Conservation (phyloP, 2,888 invertebrate species). For the Strigamia maritima region DNA sequence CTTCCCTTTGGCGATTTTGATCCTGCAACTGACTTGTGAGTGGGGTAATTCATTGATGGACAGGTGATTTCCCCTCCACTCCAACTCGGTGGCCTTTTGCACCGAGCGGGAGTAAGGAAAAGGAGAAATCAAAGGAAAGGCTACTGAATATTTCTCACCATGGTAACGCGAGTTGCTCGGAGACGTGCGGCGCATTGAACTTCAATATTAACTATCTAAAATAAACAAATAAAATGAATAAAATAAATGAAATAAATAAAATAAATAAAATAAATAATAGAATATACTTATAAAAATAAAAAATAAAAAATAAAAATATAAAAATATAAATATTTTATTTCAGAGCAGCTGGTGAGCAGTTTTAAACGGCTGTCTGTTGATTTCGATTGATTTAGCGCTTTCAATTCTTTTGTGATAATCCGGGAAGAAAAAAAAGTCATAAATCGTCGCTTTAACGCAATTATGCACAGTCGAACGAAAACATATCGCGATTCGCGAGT, state of each 20-base stretch:
- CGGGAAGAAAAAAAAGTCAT: slow-evolving; percentile 24
- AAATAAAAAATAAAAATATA: background rate
- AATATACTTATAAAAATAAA: background rate
- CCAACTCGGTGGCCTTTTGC: background rate
- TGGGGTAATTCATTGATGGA: background rate
- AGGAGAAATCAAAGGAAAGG: background rate
- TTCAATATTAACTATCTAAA: background rate
- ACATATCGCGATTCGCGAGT: slow-evolving; percentile 11
- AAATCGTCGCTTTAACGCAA: slow-evolving; percentile 7
- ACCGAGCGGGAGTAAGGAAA: background rate
- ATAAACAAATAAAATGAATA: no score
- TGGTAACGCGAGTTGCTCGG: background rate
- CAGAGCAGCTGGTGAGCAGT: background rate
- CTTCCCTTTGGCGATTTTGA: background rate
- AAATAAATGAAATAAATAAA: no score
- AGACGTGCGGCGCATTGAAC: background rate
- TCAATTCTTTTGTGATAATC: slow-evolving; percentile 23
- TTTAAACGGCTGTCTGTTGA: slow-evolving; percentile 22
- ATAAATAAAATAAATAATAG: no score
- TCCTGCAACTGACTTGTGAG: background rate
- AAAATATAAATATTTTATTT: background rate
- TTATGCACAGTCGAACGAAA: slow-evolving; percentile 25
- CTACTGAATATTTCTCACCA: slow-evolving; percentile 17
- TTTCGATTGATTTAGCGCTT: slow-evolving; percentile 16
- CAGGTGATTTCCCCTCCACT: background rate